Evolutionary conservation across 2,888 invertebrate species (phyloP).

Genomic region (Macropis europaea): DNA sequence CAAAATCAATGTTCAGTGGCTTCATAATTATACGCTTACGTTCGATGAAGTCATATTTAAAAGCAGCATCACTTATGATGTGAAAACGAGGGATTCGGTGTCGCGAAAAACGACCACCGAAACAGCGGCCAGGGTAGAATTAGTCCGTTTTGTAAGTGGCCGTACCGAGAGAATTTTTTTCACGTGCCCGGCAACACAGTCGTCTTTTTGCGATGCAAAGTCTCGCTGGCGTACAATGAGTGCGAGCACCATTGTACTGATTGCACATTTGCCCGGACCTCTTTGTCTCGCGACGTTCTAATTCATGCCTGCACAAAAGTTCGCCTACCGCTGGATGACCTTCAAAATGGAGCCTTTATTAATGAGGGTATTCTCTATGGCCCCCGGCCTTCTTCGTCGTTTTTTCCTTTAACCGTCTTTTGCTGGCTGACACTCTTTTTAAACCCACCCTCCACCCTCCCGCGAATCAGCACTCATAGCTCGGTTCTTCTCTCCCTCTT

Average conservation of each 20-base stretch:
- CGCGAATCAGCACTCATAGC: conserved; percentile 17
- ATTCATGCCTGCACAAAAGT: conserved; percentile 59
- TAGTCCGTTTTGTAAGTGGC: conserved; percentile 46
- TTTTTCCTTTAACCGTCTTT: conserved; percentile 35
- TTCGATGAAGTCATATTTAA: too few species aligned
- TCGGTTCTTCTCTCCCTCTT: conserved; percentile 5
- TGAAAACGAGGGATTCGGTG: background rate
- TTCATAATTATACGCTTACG: too few species aligned
- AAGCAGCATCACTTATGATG: background rate
- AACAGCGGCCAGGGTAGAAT: conserved; percentile 12
- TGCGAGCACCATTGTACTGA: conserved; percentile 45
- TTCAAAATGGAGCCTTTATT: conserved; percentile 63
- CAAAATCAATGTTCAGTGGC: too few species aligned
- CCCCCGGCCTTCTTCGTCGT: background rate
- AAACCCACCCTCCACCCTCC: conserved; percentile 3
- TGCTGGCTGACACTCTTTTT: conserved; percentile 51
- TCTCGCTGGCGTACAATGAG: conserved; percentile 35
- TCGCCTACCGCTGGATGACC: conserved; percentile 54
- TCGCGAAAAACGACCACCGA: conserved; percentile 26
- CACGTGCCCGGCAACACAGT: background rate
- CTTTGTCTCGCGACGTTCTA: conserved; percentile 58
- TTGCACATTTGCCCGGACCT: conserved; percentile 52
- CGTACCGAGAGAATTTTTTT: conserved; percentile 8
- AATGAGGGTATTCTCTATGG: conserved; percentile 63
- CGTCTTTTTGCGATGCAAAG: conserved; percentile 19